Conservation (phyloP, 2,797 vertebrate genomes). For the Syndactyla subalaris region DNA sequence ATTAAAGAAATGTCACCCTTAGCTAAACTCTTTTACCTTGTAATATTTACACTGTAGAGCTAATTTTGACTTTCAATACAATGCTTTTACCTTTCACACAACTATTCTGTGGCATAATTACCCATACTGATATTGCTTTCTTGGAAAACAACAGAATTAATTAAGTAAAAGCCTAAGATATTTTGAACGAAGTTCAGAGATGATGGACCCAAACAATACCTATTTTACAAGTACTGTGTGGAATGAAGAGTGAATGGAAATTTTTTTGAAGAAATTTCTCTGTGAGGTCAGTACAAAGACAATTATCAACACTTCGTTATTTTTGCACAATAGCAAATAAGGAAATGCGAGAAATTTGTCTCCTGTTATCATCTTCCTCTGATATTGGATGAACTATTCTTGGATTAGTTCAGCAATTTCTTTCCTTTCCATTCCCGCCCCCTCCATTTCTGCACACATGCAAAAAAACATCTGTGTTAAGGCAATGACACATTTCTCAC, state of each 20-base stretch:
- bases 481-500: not conserved
- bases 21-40: not conserved
- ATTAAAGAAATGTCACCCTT: not conserved
- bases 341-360: constrained; percentile 69
- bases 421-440: constrained; percentile 43
- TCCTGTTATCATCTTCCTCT: constrained; percentile 71
- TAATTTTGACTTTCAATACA: constrained; percentile 8
- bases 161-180: not conserved
- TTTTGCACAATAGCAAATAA: constrained; percentile 60
- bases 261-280: not conserved
- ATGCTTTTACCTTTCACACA: not conserved
- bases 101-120: not conserved
- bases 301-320: not conserved
- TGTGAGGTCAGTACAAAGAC: constrained; percentile 1
- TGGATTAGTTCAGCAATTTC: constrained; percentile 31
- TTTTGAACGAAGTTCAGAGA: not conserved
- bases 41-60: constrained; percentile 22
- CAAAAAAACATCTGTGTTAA: constrained; percentile 8
- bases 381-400: constrained; percentile 68
- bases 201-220: not conserved
- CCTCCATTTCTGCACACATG: constrained; percentile 42
- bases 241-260: not conserved
- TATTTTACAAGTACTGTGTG: not conserved
- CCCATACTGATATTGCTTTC: not conserved
- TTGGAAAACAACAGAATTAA: not conserved